A percentile compares a stretch with the other conserved stretches of the same genome.
phyloP scores from a whole-genome alignment of 2,888 invertebrate genomes.

The Drosophila niveifrons region DNA sequence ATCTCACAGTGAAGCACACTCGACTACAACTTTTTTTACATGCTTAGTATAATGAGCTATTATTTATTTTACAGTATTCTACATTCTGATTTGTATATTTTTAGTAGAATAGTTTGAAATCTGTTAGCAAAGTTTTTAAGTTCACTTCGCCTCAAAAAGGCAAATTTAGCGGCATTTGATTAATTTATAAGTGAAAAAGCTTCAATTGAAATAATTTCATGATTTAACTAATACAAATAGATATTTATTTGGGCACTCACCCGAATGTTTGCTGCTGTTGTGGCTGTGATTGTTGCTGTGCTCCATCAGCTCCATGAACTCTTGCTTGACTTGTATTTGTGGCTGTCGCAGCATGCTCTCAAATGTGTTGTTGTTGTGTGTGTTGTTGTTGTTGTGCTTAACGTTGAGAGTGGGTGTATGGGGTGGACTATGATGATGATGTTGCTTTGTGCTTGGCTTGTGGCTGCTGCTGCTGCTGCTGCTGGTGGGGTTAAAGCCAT shows the following conservation, averaged over 20 bases:
- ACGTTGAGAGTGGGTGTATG: constrained; percentile 25
- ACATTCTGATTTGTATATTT: too few species aligned
- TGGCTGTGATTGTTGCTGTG: constrained; percentile 10
- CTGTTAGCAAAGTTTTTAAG: too few species aligned
- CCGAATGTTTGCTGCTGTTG: constrained; percentile 25
- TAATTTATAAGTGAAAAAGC: too few species aligned
- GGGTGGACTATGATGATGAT: constrained; percentile 19
- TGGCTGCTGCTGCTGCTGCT: constrained; percentile 28
- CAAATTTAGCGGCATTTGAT: too few species aligned
- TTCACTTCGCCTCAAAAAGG: too few species aligned
- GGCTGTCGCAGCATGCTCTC: constrained; percentile 62
- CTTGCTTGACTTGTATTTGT: constrained; percentile 79
- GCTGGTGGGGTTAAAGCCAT: constrained; percentile 64
- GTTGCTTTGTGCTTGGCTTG: constrained; percentile 9
- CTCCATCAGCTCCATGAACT: constrained; percentile 70
- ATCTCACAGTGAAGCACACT: too few species aligned
- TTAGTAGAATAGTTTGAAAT: too few species aligned
- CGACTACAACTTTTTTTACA: too few species aligned
- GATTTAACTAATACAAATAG: not conserved
- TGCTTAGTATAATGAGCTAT: too few species aligned
- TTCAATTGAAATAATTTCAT: not conserved
- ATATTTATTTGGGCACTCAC: constrained; percentile 14
- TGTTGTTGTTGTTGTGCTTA: constrained; percentile 21
- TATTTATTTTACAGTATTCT: too few species aligned
- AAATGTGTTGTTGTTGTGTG: constrained; percentile 25